phyloP scores from a whole-genome alignment of 2,888 invertebrate species.

The Halictus quadricinctus region DNA sequence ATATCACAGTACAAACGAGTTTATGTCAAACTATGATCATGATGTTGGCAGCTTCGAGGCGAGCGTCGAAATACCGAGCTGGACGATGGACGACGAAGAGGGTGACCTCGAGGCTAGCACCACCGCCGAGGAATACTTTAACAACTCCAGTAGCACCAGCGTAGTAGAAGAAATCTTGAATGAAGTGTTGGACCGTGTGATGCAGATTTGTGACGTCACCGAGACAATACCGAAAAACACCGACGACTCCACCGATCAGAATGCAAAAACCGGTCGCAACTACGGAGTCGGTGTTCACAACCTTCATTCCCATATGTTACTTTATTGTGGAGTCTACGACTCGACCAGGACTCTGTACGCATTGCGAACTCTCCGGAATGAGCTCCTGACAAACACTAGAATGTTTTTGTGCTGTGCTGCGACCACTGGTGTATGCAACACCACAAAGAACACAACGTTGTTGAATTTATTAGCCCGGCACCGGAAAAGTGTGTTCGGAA shows the following conservation, averaged over 20 bases:
- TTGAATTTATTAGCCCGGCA: conserved; percentile 88
- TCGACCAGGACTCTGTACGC: conserved; percentile 89
- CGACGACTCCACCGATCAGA: conserved; percentile 76
- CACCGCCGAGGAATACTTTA: conserved; percentile 88
- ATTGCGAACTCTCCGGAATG: conserved; percentile 88
- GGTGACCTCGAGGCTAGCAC: conserved; percentile 84
- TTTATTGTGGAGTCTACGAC: conserved; percentile 92
- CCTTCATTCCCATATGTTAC: conserved; percentile 91
- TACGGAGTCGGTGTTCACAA: conserved; percentile 85
- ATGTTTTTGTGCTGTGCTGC: conserved; percentile 90
- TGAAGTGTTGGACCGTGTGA: conserved; percentile 84
- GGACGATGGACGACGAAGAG: conserved; percentile 84
- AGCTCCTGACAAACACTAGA: conserved; percentile 88
- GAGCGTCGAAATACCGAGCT: conserved; percentile 83
- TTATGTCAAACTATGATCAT: conserved; percentile 76
- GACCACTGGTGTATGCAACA: conserved; percentile 87
- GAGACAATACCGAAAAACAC: conserved; percentile 72
- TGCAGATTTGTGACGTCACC: conserved; percentile 74
- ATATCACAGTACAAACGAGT: conserved; percentile 79
- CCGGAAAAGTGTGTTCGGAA: conserved; percentile 90
- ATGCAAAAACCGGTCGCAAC: conserved; percentile 73
- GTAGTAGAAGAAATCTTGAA: conserved; percentile 85
- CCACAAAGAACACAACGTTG: conserved; percentile 84
- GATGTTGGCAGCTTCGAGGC: conserved; percentile 82
- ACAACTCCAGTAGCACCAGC: conserved; percentile 81